Conservation (phyloP, 2,113 vertebrate species). For the Protobothrops flavoviridis region DNA sequence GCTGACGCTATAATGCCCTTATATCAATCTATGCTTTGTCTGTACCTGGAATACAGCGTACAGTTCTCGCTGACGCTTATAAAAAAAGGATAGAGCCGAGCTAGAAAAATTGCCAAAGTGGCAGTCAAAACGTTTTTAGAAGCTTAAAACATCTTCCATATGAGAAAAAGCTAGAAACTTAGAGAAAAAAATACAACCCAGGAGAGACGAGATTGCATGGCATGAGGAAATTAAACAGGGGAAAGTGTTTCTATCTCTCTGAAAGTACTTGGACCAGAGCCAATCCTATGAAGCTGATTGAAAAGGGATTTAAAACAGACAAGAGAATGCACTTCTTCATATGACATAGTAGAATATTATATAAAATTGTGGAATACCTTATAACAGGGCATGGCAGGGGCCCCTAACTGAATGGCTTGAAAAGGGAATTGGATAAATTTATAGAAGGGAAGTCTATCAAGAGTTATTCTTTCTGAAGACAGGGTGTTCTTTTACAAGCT, state of each 20-base stretch:
- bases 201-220: neutral
- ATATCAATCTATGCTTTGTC: neutral
- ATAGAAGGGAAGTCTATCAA: neutral
- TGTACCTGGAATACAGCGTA: neutral
- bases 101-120: neutral
- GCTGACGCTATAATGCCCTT: neutral
- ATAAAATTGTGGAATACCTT: neutral
- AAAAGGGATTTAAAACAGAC: neutral
- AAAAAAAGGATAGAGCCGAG: neutral
- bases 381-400: neutral
- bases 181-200: neutral
- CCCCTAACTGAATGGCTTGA: neutral
- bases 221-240: neutral
- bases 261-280: too few relatives aligned
- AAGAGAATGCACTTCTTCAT: neutral
- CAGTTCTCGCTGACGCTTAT: neutral
- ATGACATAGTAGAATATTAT: neutral
- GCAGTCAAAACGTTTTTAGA: neutral
- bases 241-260: neutral
- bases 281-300: neutral
- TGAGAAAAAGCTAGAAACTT: neutral
- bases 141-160: neutral
- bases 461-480: neutral
- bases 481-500: neutral
- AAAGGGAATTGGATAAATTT: neutral